These are phyloP conservation scores for Cariama cristata DNA, from an alignment of 2,113 vertebrate genomes.

Conservation along the genomic window DNA sequence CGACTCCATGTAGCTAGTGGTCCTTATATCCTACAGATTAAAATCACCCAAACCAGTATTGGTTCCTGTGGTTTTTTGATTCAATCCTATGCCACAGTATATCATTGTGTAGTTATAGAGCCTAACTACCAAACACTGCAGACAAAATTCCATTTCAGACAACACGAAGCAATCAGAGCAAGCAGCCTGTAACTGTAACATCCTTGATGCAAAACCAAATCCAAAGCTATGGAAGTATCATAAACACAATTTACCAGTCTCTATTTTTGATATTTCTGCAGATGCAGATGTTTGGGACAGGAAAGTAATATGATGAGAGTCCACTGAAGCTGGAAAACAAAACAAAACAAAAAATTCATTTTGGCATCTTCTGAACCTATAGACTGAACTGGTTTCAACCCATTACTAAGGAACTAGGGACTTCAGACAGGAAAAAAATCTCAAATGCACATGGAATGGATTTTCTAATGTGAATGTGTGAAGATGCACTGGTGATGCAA, in stretches of 20 bases:
- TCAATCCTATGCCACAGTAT: not conserved
- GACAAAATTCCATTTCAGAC: not conserved
- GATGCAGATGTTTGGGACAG: not conserved
- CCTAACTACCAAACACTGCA: not conserved
- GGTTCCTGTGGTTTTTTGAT: not conserved
- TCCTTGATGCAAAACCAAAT: not conserved
- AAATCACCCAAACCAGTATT: not conserved
- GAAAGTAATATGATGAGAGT: not conserved
- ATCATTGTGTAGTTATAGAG: not conserved
- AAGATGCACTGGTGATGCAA: not conserved
- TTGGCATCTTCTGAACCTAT: not conserved
- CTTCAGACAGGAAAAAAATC: not conserved
- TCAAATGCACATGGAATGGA: not conserved
- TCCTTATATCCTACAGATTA: not conserved
- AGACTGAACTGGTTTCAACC: not conserved
- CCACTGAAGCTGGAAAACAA: constrained; percentile 29
- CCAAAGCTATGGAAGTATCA: not conserved
- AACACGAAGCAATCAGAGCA: not conserved
- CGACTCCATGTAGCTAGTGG: not conserved
- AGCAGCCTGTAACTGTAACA: not conserved
- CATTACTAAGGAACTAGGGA: not conserved
- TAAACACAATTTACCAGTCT: constrained; percentile 13
- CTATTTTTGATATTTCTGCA: constrained; percentile 35
- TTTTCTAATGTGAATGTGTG: not conserved
- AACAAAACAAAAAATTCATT: not conserved